phyloP scores from a whole-genome alignment of 1,140 invertebrate genomes.

The Medauroidea extradentata region DNA sequence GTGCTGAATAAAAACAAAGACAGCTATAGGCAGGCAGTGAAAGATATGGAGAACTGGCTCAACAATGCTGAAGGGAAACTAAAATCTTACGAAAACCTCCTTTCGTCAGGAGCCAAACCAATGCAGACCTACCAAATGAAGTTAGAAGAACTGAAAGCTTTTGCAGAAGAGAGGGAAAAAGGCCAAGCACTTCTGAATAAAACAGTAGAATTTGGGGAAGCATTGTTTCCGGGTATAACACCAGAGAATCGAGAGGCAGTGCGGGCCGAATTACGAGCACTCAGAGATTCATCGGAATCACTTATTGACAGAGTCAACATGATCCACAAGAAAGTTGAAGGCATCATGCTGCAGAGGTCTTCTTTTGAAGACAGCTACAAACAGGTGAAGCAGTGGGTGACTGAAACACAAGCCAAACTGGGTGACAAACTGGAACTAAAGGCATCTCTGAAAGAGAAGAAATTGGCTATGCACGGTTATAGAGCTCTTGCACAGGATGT shows the following conservation, averaged over 20 bases:
- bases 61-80: conserved; percentile 66
- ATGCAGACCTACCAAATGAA: conserved; percentile 55
- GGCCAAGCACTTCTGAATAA: conserved; percentile 73
- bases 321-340: conserved; percentile 81
- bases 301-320: conserved; percentile 78
- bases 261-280: conserved; percentile 70
- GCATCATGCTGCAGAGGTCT: conserved; percentile 77
- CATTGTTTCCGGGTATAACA: conserved; percentile 79
- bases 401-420: conserved; percentile 65
- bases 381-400: conserved; percentile 76
- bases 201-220: conserved; percentile 81
- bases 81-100: conserved; percentile 60
- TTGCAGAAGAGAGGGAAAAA: conserved; percentile 68
- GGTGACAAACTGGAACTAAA: conserved; percentile 62
- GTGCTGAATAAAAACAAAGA: conserved; percentile 61
- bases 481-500: conserved; percentile 77
- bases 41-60: conserved; percentile 75
- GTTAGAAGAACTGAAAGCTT: conserved; percentile 68
- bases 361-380: conserved; percentile 86
- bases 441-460: conserved; percentile 77
- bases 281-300: conserved; percentile 78
- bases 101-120: conserved; percentile 59
- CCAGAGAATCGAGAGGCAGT: conserved; percentile 81
- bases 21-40: conserved; percentile 60
- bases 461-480: conserved; percentile 71